Evolutionary conservation across 2,888 invertebrate species (phyloP), one percentile per base, ranked within the genome.

Genomic region (Masnerella sp.): DNA sequence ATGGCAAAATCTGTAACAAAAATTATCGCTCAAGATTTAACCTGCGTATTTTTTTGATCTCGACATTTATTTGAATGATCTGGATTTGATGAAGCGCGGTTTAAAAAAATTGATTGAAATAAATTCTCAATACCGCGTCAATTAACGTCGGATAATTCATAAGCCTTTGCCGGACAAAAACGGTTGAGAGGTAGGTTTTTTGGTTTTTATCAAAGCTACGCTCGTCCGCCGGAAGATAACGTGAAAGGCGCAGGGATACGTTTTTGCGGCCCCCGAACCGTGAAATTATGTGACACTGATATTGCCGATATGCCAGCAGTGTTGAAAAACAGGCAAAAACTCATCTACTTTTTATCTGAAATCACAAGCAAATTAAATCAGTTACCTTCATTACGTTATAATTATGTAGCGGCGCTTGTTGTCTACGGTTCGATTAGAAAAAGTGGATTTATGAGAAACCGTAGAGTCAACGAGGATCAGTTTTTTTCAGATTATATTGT

Each of bases 201-300:
- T n/a, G 54, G 40, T 52, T 69, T 69, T 61, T 61, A 42, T 54
- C 61, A 69, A 61, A 61, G 54, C 45, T 12, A 0, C 30, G 43
- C 12, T 56, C 11, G 49, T 49, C 8, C 52, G 32, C 12, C 15
- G 42, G 14, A 20, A 42, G 25, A 58, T 43, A 47, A 47, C 47
- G 40, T 18, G 25, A 18, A 17, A 32, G 32, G 8, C 38, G 14
- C 15, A 45, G 15, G 18, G 18, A 36, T 12, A 36, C 32, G 22
- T 61, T 65, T 61, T 61, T 61, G 54, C 17, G 12, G 36, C 28
- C 25, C 17, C 34, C 30, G 40, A 38, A 52, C 36, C 69, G 47
- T 69, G 47, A 69, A 69, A 61, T 69, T 54, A 68, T 61, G 47
- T 61, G 54, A 54, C 61, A 61, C 61, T 69, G 40, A 61, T 69